Conservation (phyloP, 2,797 vertebrate species). For the Siniperca undulata region DNA sequence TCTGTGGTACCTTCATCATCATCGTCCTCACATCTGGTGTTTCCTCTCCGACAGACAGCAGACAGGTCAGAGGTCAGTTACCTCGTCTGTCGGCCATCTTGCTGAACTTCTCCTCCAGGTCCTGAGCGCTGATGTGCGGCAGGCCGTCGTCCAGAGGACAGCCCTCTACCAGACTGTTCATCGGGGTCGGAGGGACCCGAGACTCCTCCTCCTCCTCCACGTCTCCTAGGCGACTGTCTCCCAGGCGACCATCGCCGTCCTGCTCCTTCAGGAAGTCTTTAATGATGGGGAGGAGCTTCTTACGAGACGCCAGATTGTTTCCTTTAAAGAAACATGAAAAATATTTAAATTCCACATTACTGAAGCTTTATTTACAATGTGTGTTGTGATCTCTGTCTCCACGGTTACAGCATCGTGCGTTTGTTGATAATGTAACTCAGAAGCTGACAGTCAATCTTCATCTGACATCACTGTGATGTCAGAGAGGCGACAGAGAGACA, state of each 20-base stretch:
- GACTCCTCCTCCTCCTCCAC: conserved; percentile 61
- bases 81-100: conserved; percentile 79
- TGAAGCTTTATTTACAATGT: no score
- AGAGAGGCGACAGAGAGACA: no score
- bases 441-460: no score
- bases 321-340: conserved; percentile 57
- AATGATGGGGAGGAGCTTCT: conserved; percentile 92
- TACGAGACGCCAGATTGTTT: conserved; percentile 88
- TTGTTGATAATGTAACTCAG: no score
- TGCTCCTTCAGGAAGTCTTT: conserved; percentile 84
- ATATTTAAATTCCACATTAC: no score
- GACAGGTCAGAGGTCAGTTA: conserved; percentile 50
- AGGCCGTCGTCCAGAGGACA: conserved; percentile 91
- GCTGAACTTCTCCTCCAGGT: conserved; percentile 89
- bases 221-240: conserved; percentile 38
- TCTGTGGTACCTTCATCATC: conserved; percentile 4
- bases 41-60: not conserved
- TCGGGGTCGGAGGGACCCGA: conserved; percentile 89
- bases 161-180: conserved; percentile 97
- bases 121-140: conserved; percentile 87
- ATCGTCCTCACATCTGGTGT: not conserved
- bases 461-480: no score
- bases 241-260: conserved; percentile 45
- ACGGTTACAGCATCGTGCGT: no score
- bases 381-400: no score